Percentiles rank a stretch among this genome's conserved stretches.
Evolutionary conservation across 2,888 invertebrate genomes (phyloP).

Genomic region (Lottia scabra): DNA sequence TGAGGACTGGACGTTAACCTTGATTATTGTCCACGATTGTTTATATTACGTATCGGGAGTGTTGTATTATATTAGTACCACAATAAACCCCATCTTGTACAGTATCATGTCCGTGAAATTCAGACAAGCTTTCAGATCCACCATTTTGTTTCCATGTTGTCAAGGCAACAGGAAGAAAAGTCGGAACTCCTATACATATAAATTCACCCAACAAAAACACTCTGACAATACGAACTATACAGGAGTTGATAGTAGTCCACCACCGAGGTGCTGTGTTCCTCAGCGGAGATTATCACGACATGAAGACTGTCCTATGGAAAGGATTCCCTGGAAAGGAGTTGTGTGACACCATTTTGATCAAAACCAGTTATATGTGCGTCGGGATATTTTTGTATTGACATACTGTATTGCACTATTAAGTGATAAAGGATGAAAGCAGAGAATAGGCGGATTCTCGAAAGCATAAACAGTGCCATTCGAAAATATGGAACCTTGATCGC

Average conservation of each 20-base stretch:
- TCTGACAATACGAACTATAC: slow-evolving; percentile 50
- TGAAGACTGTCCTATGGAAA: background rate
- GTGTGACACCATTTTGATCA: background rate
- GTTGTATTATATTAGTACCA: slow-evolving; percentile 91
- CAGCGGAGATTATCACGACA: background rate
- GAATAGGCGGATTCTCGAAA: too few species aligned
- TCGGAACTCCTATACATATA: slow-evolving; percentile 42
- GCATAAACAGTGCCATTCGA: too few species aligned
- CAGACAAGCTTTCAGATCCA: slow-evolving; percentile 87
- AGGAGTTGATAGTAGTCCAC: slow-evolving; percentile 35
- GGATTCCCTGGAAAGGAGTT: background rate
- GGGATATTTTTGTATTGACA: too few species aligned
- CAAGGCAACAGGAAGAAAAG: slow-evolving; percentile 27
- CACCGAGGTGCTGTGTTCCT: slow-evolving; percentile 20
- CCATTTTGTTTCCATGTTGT: slow-evolving; percentile 49
- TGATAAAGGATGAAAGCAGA: too few species aligned
- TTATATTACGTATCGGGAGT: slow-evolving; percentile 88
- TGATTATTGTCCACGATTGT: slow-evolving; percentile 77
- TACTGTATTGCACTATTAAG: too few species aligned
- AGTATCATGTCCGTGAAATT: slow-evolving; percentile 96
- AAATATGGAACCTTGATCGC: too few species aligned
- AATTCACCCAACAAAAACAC: slow-evolving; percentile 46
- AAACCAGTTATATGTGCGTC: background rate
- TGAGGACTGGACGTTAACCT: slow-evolving; percentile 42
- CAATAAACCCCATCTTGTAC: slow-evolving; percentile 92